Evolutionary conservation across 1,140 invertebrate genomes (phyloP).

Genomic region (Pseudachorutes palmiensis): DNA sequence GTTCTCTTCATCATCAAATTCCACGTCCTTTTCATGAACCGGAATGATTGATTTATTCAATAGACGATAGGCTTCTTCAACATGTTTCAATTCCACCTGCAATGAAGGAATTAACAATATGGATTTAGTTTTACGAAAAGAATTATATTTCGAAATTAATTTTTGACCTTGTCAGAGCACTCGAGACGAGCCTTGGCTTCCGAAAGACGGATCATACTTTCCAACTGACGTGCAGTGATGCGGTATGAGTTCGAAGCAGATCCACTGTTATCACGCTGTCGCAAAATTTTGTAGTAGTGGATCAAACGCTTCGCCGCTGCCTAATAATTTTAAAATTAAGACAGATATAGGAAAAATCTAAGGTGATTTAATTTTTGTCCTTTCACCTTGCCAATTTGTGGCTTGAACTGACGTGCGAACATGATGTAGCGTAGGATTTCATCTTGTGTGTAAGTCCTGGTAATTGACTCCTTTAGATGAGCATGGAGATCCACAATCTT

Average conservation of each 20-base stretch:
- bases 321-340: slow-evolving; percentile 41
- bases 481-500: slow-evolving; percentile 93
- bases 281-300: slow-evolving; percentile 76
- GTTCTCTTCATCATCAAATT: slow-evolving; percentile 69
- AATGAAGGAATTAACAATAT: slow-evolving; percentile 3
- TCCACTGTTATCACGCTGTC: slow-evolving; percentile 69
- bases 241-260: slow-evolving; percentile 70
- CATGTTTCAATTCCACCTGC: slow-evolving; percentile 70
- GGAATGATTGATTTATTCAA: slow-evolving; percentile 97
- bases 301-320: slow-evolving; percentile 79
- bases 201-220: slow-evolving; percentile 91
- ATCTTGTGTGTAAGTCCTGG: slow-evolving; percentile 70
- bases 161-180: slow-evolving; percentile 74
- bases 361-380: background rate
- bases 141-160: background rate
- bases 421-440: slow-evolving; percentile 90
- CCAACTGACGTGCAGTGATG: slow-evolving; percentile 97
- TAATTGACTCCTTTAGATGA: slow-evolving; percentile 60
- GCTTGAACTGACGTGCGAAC: slow-evolving; percentile 94
- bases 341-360: background rate
- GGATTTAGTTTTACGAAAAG: slow-evolving; percentile 8
- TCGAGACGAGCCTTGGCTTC: slow-evolving; percentile 95
- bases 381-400: slow-evolving; percentile 63
- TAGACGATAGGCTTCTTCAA: slow-evolving; percentile 85
- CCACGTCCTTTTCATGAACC: slow-evolving; percentile 94